phyloP scores from a whole-genome alignment of 2,888 invertebrate species.

The Drosophila lutescens region DNA sequence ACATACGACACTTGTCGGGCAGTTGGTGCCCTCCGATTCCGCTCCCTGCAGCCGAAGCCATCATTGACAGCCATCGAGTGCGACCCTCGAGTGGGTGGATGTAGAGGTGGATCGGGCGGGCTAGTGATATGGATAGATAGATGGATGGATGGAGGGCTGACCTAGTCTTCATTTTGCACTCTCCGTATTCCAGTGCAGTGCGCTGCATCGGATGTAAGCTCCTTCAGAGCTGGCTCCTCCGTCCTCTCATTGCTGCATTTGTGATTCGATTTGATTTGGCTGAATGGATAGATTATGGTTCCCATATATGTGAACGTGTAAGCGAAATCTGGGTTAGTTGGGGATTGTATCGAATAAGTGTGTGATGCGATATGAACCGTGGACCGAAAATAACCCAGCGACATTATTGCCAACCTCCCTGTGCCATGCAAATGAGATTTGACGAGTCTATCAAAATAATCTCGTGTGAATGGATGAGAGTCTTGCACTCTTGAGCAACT shows the following conservation, averaged over 20 bases:
- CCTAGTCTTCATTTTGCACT: conserved; percentile 28
- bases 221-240: conserved; percentile 19
- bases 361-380: neutral
- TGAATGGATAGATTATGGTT: conserved; percentile 46
- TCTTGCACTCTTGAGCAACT: neutral
- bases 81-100: conserved; percentile 22
- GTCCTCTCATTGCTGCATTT: conserved; percentile 43
- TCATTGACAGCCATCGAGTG: conserved; percentile 61
- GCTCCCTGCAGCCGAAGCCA: conserved; percentile 37
- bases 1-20: conserved; percentile 71
- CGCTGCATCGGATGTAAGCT: conserved; percentile 27
- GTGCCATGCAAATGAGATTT: neutral
- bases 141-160: conserved; percentile 34
- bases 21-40: conserved; percentile 35
- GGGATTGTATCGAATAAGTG: conserved; percentile 31
- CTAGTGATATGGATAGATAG: conserved; percentile 27
- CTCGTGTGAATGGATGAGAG: neutral
- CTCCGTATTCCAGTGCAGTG: conserved; percentile 18
- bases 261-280: conserved; percentile 51
- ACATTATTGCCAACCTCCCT: neutral
- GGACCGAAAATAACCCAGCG: neutral
- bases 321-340: conserved; percentile 32
- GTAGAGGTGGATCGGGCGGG: conserved; percentile 6
- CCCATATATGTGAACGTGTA: conserved; percentile 2
- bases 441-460: neutral